Base-by-base conservation (phyloP, 2,888 invertebrate genomes). In the Pardosa pseudoannulata region DNA sequence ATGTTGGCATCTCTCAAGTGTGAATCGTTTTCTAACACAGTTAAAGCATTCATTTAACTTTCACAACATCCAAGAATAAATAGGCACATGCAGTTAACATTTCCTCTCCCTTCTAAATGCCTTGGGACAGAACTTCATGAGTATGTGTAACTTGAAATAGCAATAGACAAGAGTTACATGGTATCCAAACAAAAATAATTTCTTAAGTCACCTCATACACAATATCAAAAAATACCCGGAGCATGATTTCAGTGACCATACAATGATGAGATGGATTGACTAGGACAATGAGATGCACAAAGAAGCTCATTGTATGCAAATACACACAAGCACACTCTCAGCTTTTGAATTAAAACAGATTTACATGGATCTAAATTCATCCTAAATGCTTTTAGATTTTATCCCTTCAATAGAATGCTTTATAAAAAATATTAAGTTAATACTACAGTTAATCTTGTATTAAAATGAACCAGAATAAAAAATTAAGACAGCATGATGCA, bases 241-340 rank as follows among this genome's bases (percentile, higher is more conserved):
- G 75, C 29, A 62, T 23, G 23, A 32, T 27, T 32, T 41, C 41
- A 68, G 41, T 62, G 46, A 70, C 31, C 41, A 70, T 67, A 28
- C 56, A 62, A 11, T 67, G 65, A 83, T 83, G 83, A 79, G 65
- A 79, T 85, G 85, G 75, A 39, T 76, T 85, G 85, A 85, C 85
- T 85, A 98, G 93, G 92, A 98, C 98, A 5, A 98, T 98, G 90
- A 98, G 93, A 92, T 98, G 94, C 88, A 98, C 95, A 79, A 65
- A 73, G 29, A 83, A 74, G 86, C 75, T 70, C 86, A 86, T 70
- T 86, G 78, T 86, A 86, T 68, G 65, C 70, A 46, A 74, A 79
- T 23, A 86, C 73, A 73, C 72, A 86, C 39, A 86, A 75, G 41
- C 41, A 74, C 27, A 74, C 9, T 19, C 28, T 19, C 13, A 23